phyloP scores from a whole-genome alignment of 92 coral and sea anemone genomes.

The Blastomussa wellsi region DNA sequence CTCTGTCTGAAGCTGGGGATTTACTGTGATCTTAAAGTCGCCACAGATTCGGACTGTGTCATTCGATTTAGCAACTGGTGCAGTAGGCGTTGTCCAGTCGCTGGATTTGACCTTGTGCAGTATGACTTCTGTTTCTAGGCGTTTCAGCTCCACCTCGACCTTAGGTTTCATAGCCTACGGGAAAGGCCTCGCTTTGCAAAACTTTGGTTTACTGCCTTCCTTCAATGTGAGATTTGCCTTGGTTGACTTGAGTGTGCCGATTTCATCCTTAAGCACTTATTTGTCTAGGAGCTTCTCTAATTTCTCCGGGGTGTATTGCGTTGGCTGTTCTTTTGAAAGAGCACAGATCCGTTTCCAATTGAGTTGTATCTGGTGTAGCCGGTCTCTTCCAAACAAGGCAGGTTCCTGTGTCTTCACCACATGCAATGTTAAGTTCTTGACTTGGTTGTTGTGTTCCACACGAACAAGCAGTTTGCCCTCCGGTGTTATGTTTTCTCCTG shows the following conservation, averaged over 20 bases:
- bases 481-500: slow-evolving; percentile 45
- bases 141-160: slow-evolving; percentile 38
- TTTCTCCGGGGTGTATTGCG: slow-evolving; percentile 36
- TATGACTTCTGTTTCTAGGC: slow-evolving; percentile 39
- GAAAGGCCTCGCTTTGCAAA: too few species aligned
- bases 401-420: slow-evolving; percentile 43
- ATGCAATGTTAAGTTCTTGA: slow-evolving; percentile 16
- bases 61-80: slow-evolving; percentile 36
- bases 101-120: slow-evolving; percentile 53
- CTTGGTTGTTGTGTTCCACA: slow-evolving; percentile 41
- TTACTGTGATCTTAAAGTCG: too few species aligned
- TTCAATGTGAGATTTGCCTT: too few species aligned
- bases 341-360: slow-evolving; percentile 32
- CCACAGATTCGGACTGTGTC: too few species aligned
- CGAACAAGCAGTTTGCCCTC: slow-evolving; percentile 30
- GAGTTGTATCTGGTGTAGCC: too few species aligned
- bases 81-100: slow-evolving; percentile 23
- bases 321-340: slow-evolving; percentile 15
- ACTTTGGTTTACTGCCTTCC: too few species aligned
- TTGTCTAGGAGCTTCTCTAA: slow-evolving; percentile 38
- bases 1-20: slow-evolving; percentile 52
- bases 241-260: too few species aligned
- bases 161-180: slow-evolving; percentile 44
- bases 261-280: too few species aligned
- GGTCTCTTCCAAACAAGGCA: slow-evolving; percentile 54